These are phyloP conservation scores for Pteromalus puparum DNA, from an alignment of 1,140 invertebrate species.

Conservation along the genomic window DNA sequence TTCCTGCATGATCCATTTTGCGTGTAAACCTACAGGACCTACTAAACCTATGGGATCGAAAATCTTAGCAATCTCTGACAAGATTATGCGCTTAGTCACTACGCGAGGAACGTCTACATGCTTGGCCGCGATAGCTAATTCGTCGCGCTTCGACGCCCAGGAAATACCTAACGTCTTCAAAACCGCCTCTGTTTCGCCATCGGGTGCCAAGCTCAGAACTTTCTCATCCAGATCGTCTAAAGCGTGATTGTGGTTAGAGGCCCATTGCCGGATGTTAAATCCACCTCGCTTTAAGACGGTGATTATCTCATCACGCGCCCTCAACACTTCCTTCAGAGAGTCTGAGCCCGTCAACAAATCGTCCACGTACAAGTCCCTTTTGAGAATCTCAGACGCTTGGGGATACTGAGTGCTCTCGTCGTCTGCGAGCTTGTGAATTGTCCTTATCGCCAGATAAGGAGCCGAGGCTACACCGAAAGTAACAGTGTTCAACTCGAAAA, in stretches of 20 bases:
- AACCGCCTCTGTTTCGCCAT: not conserved
- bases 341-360: not conserved
- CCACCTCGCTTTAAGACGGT: not conserved
- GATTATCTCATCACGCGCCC: not conserved
- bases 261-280: not conserved
- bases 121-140: not conserved
- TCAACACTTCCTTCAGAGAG: not conserved
- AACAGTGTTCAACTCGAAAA: not conserved
- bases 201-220: not conserved
- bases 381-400: not conserved
- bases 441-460: not conserved
- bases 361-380: not conserved
- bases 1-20: conserved; percentile 22
- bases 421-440: not conserved
- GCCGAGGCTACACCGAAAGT: not conserved
- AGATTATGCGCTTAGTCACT: not conserved
- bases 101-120: not conserved
- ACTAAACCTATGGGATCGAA: conserved; percentile 20
- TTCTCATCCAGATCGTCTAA: not conserved
- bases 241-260: not conserved
- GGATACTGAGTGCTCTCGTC: not conserved
- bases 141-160: not conserved
- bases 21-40: not conserved
- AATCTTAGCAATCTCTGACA: not conserved
- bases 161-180: not conserved